These are phyloP conservation scores for Eira barbara DNA, from an alignment of 2,113 vertebrate species.

Conservation along the genomic window DNA sequence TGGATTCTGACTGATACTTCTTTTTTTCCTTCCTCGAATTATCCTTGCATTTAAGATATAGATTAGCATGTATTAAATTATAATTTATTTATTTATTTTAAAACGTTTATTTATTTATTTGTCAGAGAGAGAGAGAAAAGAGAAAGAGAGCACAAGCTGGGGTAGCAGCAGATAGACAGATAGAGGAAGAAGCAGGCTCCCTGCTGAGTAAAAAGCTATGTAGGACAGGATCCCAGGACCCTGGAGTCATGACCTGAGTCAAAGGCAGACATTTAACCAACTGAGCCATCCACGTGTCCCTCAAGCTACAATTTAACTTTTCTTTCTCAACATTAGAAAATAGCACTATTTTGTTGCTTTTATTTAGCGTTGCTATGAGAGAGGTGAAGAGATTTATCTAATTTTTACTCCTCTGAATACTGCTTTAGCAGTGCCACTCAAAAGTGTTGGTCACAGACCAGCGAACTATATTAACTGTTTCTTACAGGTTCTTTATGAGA, in stretches of 20 bases:
- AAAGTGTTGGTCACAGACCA: background rate
- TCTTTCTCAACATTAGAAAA: background rate
- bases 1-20: background rate
- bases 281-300: too few relatives aligned
- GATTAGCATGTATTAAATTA: too few relatives aligned
- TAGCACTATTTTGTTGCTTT: background rate
- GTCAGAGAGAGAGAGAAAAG: too few relatives aligned
- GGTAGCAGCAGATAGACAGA: too few relatives aligned
- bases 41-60: background rate
- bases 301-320: background rate
- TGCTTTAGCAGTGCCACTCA: background rate
- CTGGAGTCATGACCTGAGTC: too few relatives aligned
- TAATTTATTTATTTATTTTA: too few relatives aligned
- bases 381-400: background rate
- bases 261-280: too few relatives aligned
- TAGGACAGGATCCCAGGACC: too few relatives aligned
- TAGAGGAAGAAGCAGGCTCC: too few relatives aligned
- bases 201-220: too few relatives aligned
- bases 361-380: background rate
- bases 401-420: background rate
- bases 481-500: background rate
- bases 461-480: background rate
- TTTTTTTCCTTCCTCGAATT: background rate
- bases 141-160: too few relatives aligned
- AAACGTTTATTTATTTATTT: too few relatives aligned